phyloP scores from a whole-genome alignment of 2,888 invertebrate species.

The Volucella inflata region DNA sequence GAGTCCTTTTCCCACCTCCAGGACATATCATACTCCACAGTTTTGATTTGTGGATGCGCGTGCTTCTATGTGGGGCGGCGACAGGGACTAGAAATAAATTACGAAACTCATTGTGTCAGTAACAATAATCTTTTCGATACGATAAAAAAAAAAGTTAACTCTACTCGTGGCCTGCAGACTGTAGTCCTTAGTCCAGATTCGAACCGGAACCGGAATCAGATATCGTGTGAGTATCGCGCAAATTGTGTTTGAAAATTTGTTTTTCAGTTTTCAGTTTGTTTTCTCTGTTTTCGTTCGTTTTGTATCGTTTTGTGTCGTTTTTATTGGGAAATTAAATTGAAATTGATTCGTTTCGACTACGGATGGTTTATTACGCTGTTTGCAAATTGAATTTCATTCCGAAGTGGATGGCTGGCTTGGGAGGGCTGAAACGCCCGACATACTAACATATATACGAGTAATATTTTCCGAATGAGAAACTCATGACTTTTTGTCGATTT shows the following conservation, averaged over 20 bases:
- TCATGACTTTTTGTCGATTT: too few relatives aligned
- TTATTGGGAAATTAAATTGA: slow-evolving; percentile 59
- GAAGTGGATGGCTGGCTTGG: neutral
- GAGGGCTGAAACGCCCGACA: too few relatives aligned
- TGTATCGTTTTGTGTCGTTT: slow-evolving; percentile 5
- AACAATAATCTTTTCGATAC: slow-evolving; percentile 15
- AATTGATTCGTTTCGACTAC: slow-evolving; percentile 46
- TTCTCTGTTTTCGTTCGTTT: slow-evolving; percentile 10
- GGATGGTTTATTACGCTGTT: slow-evolving; percentile 55
- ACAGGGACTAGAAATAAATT: slow-evolving; percentile 29
- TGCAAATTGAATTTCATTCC: slow-evolving; percentile 51
- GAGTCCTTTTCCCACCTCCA: neutral
- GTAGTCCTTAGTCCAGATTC: neutral
- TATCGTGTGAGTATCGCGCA: slow-evolving; percentile 1
- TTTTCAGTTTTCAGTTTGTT: slow-evolving; percentile 30
- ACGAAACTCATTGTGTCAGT: slow-evolving; percentile 51
- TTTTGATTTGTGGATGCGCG: slow-evolving; percentile 53
- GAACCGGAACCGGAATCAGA: neutral
- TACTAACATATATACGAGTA: too few relatives aligned
- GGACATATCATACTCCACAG: slow-evolving; percentile 10
- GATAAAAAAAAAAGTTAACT: slow-evolving; percentile 25
- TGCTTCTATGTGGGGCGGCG: slow-evolving; percentile 16
- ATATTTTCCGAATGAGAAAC: too few relatives aligned
- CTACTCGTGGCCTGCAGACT: neutral
- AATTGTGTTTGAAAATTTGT: slow-evolving; percentile 46